Evolutionary conservation across 2,888 invertebrate genomes (phyloP).

Genomic region (Agrypnus murinus): DNA sequence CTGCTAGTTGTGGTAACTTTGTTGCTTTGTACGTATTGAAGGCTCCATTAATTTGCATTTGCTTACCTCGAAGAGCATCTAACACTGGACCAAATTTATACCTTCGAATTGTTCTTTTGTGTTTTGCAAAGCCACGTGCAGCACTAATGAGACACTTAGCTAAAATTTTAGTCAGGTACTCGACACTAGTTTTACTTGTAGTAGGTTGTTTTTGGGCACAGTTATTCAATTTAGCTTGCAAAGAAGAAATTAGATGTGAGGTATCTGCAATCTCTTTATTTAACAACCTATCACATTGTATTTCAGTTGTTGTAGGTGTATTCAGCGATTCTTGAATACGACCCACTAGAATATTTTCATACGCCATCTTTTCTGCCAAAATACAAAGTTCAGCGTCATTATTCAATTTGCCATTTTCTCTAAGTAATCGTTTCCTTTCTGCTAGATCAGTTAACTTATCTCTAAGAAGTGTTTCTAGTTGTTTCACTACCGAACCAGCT

Average conservation of each 20-base stretch:
- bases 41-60: constrained; percentile 51
- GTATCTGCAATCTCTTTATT: constrained; percentile 84
- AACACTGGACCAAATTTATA: constrained; percentile 47
- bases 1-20: constrained; percentile 81
- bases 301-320: constrained; percentile 66
- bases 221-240: constrained; percentile 80
- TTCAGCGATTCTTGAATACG: constrained; percentile 81
- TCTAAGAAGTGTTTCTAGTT: constrained; percentile 80
- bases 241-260: constrained; percentile 82
- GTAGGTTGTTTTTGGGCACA: constrained; percentile 69
- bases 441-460: constrained; percentile 81
- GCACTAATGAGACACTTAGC: constrained; percentile 78
- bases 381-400: constrained; percentile 80
- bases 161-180: constrained; percentile 84
- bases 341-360: constrained; percentile 80
- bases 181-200: constrained; percentile 72
- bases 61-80: constrained; percentile 53
- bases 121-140: constrained; percentile 55
- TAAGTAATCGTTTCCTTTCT: constrained; percentile 78
- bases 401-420: constrained; percentile 81
- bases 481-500: constrained; percentile 76
- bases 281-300: constrained; percentile 77
- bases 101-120: constrained; percentile 25
- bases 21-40: constrained; percentile 77
- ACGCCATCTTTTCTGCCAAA: constrained; percentile 86